Base-by-base conservation (phyloP, 2,113 vertebrate genomes). In the Fregata magnificens region DNA sequence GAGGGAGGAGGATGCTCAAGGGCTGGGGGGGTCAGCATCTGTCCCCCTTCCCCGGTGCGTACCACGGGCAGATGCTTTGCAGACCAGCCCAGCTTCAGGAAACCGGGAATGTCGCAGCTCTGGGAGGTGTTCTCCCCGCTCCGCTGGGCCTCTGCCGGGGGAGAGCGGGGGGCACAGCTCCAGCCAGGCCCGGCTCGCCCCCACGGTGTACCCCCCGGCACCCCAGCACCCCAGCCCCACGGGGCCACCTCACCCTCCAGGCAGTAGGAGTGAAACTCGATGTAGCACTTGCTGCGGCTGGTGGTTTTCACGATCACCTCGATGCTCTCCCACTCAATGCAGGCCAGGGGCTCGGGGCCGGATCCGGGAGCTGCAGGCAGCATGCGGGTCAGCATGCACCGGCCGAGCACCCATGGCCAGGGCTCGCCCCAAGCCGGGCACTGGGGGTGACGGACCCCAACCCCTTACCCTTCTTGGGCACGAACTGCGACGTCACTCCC, bases 41-140 rank as follows among this genome's bases (percentile, higher is more conserved):
- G 21, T 11, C 20, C 34, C 29, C 34, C 25, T 40, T 45, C 11
- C 61, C 49, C 7, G 0, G 16, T 9, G 11, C 85, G 16, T 77
- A 99, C 99, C 98, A 99, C 98, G 1, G 99, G 99, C 62, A 99
- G 97, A 31, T 99, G 98, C 95, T 98, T 98, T 17, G 98, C 96
- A 12, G 98, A 98, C 99, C 99, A 99, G 83, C 98, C 97, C 69
- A 99, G 87, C 95, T 98, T 99, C 74, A 99, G 98, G 97, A 99
- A 99, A 4, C 99, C 98, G 0, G 98, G 98, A 78, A 98, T 95
- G 32, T 99, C 98, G 38, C 98, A 98, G 97, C 95, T 97, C 97
- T 99, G 99, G 5, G 97, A 98, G 70, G 98, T 98, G 96, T 99
- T 99, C 77, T 99, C 99, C 67, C 95, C 96, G 0, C 99, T 99